Evolutionary conservation across 1,140 invertebrate species (phyloP).

Genomic region (Proales similis): DNA sequence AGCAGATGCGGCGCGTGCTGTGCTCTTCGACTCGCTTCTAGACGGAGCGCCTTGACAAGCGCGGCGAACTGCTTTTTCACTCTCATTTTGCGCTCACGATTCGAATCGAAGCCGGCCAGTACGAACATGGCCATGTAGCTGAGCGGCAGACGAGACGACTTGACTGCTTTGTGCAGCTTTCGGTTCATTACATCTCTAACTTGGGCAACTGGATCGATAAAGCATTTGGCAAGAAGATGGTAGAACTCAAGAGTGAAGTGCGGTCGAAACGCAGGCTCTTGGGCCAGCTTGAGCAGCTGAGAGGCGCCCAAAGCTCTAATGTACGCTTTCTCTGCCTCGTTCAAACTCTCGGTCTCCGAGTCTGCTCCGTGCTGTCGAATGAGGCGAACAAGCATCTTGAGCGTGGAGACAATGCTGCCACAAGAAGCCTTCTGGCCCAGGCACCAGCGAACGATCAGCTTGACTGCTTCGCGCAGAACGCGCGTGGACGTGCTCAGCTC

Average conservation of each 20-base stretch:
- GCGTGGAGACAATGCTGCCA: constrained; percentile 80
- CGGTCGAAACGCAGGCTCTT: constrained; percentile 87
- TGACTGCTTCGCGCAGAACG: constrained; percentile 76
- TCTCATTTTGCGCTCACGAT: constrained; percentile 63
- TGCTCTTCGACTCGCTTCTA: neutral
- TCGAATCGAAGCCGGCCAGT: constrained; percentile 72
- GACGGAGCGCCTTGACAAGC: constrained; percentile 63
- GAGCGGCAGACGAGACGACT: constrained; percentile 64
- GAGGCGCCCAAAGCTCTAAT: constrained; percentile 78
- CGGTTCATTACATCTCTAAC: constrained; percentile 78
- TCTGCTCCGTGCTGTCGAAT: constrained; percentile 80
- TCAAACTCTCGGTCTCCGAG: constrained; percentile 59
- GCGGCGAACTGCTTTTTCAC: constrained; percentile 69
- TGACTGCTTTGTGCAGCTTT: constrained; percentile 82
- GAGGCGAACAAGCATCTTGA: constrained; percentile 80
- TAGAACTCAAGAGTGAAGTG: constrained; percentile 88
- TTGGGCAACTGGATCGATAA: constrained; percentile 79
- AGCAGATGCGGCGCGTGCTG: neutral
- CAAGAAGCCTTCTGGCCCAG: constrained; percentile 75
- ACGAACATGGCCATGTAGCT: constrained; percentile 95
- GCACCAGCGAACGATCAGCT: constrained; percentile 90
- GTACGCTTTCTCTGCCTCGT: constrained; percentile 83
- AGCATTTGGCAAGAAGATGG: constrained; percentile 79
- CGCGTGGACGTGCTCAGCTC: constrained; percentile 79
- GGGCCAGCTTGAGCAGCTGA: constrained; percentile 90